Percentiles rank a stretch among this genome's conserved stretches.
Conservation (phyloP, 2,888 invertebrate genomes). For the Cremastinae sp. region DNA sequence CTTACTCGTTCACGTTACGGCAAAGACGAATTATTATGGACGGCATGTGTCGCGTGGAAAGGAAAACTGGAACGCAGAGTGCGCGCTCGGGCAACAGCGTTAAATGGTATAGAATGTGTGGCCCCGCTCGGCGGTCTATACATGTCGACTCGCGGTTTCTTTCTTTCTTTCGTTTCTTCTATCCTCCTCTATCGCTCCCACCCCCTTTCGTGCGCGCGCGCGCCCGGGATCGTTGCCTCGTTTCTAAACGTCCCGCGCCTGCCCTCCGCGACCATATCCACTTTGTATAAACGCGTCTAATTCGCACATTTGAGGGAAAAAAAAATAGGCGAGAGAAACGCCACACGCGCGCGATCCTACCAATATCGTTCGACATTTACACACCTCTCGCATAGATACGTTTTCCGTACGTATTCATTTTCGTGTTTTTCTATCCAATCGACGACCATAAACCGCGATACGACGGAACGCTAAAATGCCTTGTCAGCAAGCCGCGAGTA, state of each 20-base stretch:
- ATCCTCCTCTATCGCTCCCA: conserved; percentile 42
- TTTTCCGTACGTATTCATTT: no score
- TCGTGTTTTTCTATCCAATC: background rate
- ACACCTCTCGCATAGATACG: no score
- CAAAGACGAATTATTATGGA: conserved; percentile 52
- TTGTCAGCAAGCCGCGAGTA: conserved; percentile 18
- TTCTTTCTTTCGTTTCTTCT: conserved; percentile 40
- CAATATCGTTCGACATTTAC: background rate
- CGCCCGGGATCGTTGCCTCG: background rate
- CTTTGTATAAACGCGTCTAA: background rate
- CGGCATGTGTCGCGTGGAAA: conserved; percentile 53
- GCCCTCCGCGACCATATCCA: background rate
- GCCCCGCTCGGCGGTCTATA: conserved; percentile 20
- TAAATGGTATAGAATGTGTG: conserved; percentile 56
- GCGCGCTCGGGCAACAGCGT: conserved; percentile 29
- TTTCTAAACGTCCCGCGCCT: no score
- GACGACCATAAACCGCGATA: conserved; percentile 25
- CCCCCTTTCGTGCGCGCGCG: conserved; percentile 12
- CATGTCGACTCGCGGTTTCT: conserved; percentile 44
- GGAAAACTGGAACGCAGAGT: conserved; percentile 60
- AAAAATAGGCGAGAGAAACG: conserved; percentile 12
- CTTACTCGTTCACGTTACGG: conserved; percentile 23
- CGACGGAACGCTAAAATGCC: conserved; percentile 43
- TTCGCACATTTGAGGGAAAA: conserved; percentile 24
- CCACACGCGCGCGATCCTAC: conserved; percentile 1